Base-by-base conservation (phyloP, 2,888 invertebrate genomes). In the Sphaerophoria taeniata region DNA sequence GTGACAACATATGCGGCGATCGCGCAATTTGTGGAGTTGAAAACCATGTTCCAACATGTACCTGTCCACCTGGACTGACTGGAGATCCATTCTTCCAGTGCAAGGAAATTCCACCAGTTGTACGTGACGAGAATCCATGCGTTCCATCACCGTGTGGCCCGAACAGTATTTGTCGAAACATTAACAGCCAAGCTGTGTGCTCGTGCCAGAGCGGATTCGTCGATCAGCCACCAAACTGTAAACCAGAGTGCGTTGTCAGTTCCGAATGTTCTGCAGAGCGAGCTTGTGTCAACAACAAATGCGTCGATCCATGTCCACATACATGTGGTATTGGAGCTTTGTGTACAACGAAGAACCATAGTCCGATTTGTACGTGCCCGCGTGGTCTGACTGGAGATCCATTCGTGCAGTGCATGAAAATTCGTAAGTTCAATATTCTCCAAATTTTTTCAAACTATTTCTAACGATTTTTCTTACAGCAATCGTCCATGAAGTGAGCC, bases 341-440 rank as follows among this genome's bases (percentile, higher is more conserved):
- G 87, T 98, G 98, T 89, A 94, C 95, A 61, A 95, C 96, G 0
- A 95, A 95, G 90, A 97, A 97, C 90, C 97, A 97, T 91, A 97
- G 96, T 89, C 97, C 97, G 3, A 96, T 97, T 86, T 98, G 98
- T 89, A 96, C 96, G 4, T 98, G 98, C 88, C 95, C 96, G 56
- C 93, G 95, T 53, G 96, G 96, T n/a, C 96, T 95, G 92, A 96
- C 96, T 49, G 98, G 98, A 58, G 96, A 97, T 95, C 97, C 97
- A 70, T 97, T 97, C 90, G 94, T 95, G 3, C 95, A 95, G 89
- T 97, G 97, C 89, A 94, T 94, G 67, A 93, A 93, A 87, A 93
- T 93, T 89, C 93, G 96, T 96, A 94, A 94, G 95, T 94, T 55
- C 65, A 55, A 67, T 43, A 60, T 6, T 3, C 2, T 36, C 4